phyloP scores from a whole-genome alignment of 2,113 vertebrate genomes.

The Tenebrosternarchus preto region DNA sequence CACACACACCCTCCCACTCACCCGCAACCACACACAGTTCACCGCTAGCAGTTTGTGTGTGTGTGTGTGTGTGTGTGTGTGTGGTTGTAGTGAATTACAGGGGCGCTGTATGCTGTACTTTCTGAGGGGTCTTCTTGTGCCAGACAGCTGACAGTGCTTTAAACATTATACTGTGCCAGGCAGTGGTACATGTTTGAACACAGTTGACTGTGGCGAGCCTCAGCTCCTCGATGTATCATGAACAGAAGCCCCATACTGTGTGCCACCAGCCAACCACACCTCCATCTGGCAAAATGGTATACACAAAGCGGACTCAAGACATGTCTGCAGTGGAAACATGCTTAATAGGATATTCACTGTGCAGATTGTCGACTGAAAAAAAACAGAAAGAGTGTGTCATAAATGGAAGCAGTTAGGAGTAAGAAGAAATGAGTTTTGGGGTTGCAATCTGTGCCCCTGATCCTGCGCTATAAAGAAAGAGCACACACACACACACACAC shows the following conservation, averaged over 20 bases:
- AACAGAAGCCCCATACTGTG: neutral
- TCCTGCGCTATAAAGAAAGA: neutral
- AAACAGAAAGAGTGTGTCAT: neutral
- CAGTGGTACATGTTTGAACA: constrained; percentile 22
- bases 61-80: neutral
- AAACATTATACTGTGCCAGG: neutral
- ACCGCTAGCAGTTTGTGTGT: neutral
- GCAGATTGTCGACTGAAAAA: neutral
- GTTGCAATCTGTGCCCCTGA: neutral
- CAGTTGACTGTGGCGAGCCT: constrained; percentile 16
- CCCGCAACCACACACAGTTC: neutral
- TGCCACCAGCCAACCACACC: neutral
- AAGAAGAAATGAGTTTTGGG: neutral
- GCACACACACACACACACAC: too few relatives aligned
- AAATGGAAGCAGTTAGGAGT: neutral
- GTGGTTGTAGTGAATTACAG: constrained; percentile 48
- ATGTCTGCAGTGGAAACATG: neutral
- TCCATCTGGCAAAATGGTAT: neutral
- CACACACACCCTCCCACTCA: neutral
- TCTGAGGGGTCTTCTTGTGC: constrained; percentile 22
- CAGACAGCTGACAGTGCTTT: neutral
- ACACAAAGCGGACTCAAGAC: neutral
- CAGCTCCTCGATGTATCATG: neutral
- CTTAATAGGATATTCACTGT: neutral
- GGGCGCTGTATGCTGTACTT: constrained; percentile 31